phyloP scores from a whole-genome alignment of 2,797 vertebrate genomes.

The Pseudochromis fuscus region DNA sequence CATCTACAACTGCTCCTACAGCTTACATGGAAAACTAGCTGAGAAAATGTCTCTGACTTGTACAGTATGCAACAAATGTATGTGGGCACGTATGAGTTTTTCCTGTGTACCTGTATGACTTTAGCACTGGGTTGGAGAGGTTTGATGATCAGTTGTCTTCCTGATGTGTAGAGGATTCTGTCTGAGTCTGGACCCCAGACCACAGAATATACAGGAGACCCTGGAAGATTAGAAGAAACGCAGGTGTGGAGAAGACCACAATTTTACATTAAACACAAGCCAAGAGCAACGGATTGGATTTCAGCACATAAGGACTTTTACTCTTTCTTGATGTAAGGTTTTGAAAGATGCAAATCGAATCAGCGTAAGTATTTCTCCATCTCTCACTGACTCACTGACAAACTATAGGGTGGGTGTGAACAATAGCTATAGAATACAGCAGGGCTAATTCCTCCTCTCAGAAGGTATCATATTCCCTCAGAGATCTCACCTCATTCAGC shows the following conservation, averaged over 20 bases:
- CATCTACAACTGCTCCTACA: no score
- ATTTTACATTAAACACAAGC: constrained; percentile 13
- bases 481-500: constrained; percentile 63
- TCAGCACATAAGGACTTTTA: background rate
- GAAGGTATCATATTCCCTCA: constrained; percentile 46
- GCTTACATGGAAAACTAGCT: no score
- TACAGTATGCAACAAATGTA: no score
- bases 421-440: constrained; percentile 22
- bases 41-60: no score
- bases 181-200: constrained; percentile 95
- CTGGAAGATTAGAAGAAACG: constrained; percentile 76
- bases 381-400: background rate
- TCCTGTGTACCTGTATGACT: constrained; percentile 89
- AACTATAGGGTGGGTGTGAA: constrained; percentile 20
- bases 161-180: constrained; percentile 94
- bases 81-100: no score
- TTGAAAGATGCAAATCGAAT: background rate
- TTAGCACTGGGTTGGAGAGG: constrained; percentile 95
- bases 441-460: constrained; percentile 44
- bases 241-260: constrained; percentile 7
- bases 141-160: constrained; percentile 94
- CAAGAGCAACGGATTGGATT: background rate
- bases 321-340: background rate
- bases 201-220: constrained; percentile 93
- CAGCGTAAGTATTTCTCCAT: background rate